Conservation (phyloP, 2,888 invertebrate species). For the Anoplius nigerrimus region DNA sequence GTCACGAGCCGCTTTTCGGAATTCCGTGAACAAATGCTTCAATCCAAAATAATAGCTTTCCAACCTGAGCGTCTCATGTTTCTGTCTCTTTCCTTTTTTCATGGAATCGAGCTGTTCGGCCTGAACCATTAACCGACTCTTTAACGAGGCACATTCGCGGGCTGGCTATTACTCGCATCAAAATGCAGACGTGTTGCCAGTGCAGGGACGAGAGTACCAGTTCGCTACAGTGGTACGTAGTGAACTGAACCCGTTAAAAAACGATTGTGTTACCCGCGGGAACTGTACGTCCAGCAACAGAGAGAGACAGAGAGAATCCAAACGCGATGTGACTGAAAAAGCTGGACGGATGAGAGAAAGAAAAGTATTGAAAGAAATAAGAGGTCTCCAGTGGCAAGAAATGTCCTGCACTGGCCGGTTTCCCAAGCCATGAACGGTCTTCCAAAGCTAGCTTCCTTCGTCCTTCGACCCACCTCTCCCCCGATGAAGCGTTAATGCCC, state of each 20-base stretch:
- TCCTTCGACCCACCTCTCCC: neutral
- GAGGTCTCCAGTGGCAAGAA: no score
- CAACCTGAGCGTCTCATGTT: neutral
- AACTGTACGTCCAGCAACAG: neutral
- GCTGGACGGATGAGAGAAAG: neutral
- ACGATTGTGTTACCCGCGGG: neutral
- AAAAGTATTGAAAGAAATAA: neutral
- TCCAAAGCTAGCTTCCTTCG: neutral
- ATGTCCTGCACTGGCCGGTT: neutral
- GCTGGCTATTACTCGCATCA: neutral
- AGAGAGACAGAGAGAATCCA: neutral
- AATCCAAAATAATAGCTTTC: neutral
- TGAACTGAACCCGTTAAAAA: slow-evolving; percentile 4
- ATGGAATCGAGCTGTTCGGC: neutral
- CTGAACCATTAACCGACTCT: slow-evolving; percentile 1
- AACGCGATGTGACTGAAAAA: neutral
- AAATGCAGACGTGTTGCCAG: neutral
- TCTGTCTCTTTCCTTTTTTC: neutral
- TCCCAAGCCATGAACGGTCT: neutral
- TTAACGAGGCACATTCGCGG: neutral
- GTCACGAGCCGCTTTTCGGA: no score
- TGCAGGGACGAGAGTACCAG: neutral
- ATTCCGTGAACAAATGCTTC: neutral
- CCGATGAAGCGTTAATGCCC: slow-evolving; percentile 9
- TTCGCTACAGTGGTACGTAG: neutral